These are phyloP conservation scores for Hemaris fuciformis DNA, from an alignment of 2,888 invertebrate species.

Conservation along the genomic window DNA sequence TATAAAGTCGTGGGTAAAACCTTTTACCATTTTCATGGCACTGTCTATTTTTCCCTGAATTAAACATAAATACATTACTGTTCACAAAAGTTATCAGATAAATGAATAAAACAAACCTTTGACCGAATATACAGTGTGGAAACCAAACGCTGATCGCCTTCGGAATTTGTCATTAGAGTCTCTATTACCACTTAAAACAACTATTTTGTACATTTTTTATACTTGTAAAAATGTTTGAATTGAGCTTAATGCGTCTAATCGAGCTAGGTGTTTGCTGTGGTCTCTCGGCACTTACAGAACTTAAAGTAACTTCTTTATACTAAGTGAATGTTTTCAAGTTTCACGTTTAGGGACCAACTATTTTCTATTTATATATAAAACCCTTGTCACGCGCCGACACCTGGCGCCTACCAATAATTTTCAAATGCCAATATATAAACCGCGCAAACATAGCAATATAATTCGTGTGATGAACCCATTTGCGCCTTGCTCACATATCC, in stretches of 20 bases:
- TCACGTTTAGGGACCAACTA: neutral
- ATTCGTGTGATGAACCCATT: slow-evolving; percentile 68
- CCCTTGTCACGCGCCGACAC: neutral
- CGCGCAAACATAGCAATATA: slow-evolving; percentile 29
- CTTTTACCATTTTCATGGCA: too few relatives aligned
- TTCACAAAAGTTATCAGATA: too few relatives aligned
- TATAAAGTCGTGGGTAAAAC: too few relatives aligned
- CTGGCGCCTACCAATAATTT: slow-evolving; percentile 34
- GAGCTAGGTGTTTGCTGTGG: neutral
- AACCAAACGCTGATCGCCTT: too few relatives aligned
- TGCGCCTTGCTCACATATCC: slow-evolving; percentile 71
- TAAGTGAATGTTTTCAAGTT: neutral
- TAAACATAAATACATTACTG: too few relatives aligned
- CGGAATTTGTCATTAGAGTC: neutral
- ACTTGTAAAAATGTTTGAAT: neutral
- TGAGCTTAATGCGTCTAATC: neutral
- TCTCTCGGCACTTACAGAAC: neutral
- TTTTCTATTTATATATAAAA: too few relatives aligned
- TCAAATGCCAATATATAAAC: neutral
- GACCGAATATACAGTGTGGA: too few relatives aligned
- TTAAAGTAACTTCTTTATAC: neutral
- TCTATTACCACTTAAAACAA: neutral
- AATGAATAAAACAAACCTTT: too few relatives aligned
- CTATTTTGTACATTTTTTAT: neutral
- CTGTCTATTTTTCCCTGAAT: too few relatives aligned